phyloP scores from a whole-genome alignment of 2,113 vertebrate genomes.

The Cinclus mexicanus region DNA sequence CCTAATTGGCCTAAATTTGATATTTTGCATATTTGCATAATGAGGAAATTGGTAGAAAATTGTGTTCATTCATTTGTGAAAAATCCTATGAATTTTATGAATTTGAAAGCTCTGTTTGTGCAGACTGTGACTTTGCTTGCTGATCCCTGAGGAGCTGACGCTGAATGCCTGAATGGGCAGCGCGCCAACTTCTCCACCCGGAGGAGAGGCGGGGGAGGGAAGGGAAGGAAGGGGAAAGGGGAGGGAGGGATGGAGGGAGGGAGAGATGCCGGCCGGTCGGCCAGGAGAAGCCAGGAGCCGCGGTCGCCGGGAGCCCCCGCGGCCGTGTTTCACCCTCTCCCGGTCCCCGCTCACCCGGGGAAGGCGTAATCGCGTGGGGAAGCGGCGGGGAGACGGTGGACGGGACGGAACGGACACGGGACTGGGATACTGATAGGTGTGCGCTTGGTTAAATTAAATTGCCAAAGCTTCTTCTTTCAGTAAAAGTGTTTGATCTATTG shows the following conservation, averaged over 20 bases:
- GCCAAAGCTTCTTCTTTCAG: conserved; percentile 71
- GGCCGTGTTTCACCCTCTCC: background rate
- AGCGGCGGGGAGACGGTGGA: background rate
- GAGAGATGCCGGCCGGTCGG: background rate
- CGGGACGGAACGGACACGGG: conserved; percentile 13
- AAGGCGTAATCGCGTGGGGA: conserved; percentile 1
- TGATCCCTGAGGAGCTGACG: conserved; percentile 88
- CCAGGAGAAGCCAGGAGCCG: background rate
- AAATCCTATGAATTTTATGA: conserved; percentile 99
- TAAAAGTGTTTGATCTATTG: conserved; percentile 78
- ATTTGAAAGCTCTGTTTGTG: conserved; percentile 99
- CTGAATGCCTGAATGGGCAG: conserved; percentile 85
- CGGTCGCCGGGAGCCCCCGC: background rate
- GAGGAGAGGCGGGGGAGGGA: conserved; percentile 1
- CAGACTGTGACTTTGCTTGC: conserved; percentile 96
- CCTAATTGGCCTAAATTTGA: conserved; percentile 99
- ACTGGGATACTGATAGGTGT: conserved; percentile 49
- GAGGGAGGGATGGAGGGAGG: background rate
- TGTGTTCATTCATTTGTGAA: conserved; percentile 99
- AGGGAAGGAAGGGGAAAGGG: background rate
- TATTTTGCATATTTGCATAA: conserved; percentile 99
- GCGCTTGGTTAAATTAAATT: conserved; percentile 71
- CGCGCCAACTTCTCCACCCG: conserved; percentile 78
- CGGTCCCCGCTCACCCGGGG: background rate
- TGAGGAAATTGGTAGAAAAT: conserved; percentile 99